Evolutionary conservation across 2,888 invertebrate species (phyloP).

Genomic region (Trichogramma evanescens): DNA sequence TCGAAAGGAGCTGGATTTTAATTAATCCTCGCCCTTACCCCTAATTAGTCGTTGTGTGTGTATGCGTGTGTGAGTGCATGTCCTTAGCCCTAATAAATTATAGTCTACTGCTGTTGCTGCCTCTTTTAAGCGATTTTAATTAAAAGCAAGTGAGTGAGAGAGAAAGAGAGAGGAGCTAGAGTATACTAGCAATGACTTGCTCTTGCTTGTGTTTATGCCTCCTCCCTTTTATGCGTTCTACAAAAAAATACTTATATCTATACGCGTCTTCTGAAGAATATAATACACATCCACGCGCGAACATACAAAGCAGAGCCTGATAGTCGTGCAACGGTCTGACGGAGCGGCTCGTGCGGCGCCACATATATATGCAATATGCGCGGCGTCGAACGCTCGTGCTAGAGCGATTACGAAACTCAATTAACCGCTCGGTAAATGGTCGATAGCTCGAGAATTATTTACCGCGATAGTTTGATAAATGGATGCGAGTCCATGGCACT

Average conservation of each 20-base stretch:
- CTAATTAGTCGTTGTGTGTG: constrained; percentile 35
- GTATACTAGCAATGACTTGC: too few relatives aligned
- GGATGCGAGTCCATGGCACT: constrained; percentile 1
- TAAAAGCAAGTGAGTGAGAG: constrained; percentile 29
- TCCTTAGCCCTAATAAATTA: constrained; percentile 26
- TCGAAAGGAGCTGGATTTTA: constrained; percentile 31
- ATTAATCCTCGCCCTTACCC: constrained; percentile 41
- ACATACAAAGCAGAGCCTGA: neutral
- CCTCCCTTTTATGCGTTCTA: neutral
- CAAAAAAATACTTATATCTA: neutral
- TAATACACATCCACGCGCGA: neutral
- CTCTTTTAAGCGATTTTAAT: constrained; percentile 41
- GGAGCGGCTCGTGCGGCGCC: neutral
- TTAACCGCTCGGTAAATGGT: constrained; percentile 27
- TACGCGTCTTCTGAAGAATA: neutral
- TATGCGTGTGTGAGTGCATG: constrained; percentile 1
- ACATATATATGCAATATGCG: neutral
- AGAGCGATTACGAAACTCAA: constrained; percentile 34
- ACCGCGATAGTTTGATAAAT: constrained; percentile 23
- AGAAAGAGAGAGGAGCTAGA: too few relatives aligned
- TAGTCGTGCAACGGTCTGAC: neutral
- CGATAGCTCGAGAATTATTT: constrained; percentile 23
- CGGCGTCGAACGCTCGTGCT: constrained; percentile 10
- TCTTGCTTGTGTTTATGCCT: neutral
- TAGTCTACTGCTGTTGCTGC: constrained; percentile 24